Evolutionary conservation across 2,888 invertebrate species (phyloP).

Genomic region (Macrophya alboannulata): DNA sequence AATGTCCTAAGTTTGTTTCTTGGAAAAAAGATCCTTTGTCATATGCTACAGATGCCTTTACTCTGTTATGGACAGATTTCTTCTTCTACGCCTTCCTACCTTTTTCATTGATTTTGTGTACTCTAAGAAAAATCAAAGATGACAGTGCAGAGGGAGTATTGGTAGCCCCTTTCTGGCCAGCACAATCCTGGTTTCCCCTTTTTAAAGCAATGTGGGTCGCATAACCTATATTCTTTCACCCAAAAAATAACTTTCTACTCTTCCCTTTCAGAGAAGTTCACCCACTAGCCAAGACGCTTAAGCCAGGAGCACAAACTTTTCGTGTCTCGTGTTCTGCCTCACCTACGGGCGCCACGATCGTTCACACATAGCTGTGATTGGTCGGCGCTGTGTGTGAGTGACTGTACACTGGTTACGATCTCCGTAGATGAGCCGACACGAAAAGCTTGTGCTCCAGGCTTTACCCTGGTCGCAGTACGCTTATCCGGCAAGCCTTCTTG

Average conservation of each 20-base stretch:
- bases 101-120: slow-evolving; percentile 27
- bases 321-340: too few relatives aligned
- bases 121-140: slow-evolving; percentile 65
- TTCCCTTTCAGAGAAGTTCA: slow-evolving; percentile 9
- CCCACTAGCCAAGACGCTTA: neutral
- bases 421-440: too few relatives aligned
- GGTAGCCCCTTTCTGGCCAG: slow-evolving; percentile 19
- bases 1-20: slow-evolving; percentile 20
- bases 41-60: slow-evolving; percentile 41
- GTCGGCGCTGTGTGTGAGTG: too few relatives aligned
- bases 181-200: neutral
- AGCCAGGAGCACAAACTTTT: too few relatives aligned
- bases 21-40: slow-evolving; percentile 56
- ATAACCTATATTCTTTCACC: neutral
- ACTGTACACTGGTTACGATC: too few relatives aligned
- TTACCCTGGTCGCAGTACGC: neutral
- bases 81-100: slow-evolving; percentile 64
- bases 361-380: too few relatives aligned
- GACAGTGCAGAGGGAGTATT: slow-evolving; percentile 53
- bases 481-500: slow-evolving; percentile 13
- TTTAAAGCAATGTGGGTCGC: neutral
- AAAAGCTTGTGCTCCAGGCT: too few relatives aligned
- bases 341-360: too few relatives aligned
- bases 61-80: slow-evolving; percentile 59
- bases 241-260: neutral